Evolutionary conservation across 2,113 vertebrate species (phyloP).

Genomic region (Tauraco erythrolophus): DNA sequence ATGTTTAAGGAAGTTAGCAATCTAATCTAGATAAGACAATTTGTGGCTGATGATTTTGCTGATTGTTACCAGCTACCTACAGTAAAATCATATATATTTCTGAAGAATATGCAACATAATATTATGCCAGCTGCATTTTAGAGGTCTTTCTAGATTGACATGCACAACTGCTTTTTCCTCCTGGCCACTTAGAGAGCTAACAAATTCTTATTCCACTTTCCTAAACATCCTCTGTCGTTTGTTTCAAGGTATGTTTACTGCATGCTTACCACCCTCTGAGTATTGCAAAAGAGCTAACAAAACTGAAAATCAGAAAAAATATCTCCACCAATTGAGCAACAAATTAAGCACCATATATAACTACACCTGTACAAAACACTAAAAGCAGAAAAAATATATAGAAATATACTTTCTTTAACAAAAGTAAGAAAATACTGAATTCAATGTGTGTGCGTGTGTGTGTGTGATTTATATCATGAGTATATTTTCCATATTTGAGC

Average conservation of each 20-base stretch:
- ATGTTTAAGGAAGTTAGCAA: background rate
- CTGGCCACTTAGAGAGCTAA: background rate
- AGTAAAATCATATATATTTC: background rate
- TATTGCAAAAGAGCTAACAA: background rate
- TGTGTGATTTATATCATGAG: background rate
- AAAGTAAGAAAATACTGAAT: background rate
- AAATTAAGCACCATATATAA: background rate
- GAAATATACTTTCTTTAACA: background rate
- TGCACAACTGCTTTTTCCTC: background rate
- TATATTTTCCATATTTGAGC: background rate
- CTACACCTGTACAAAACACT: background rate
- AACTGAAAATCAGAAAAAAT: background rate
- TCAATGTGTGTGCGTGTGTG: background rate
- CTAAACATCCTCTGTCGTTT: background rate
- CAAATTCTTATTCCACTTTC: background rate
- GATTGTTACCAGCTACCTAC: background rate
- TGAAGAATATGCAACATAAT: background rate
- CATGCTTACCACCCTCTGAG: background rate
- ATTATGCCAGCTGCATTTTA: background rate
- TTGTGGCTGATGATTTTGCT: background rate
- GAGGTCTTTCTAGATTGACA: background rate
- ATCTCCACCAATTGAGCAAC: background rate
- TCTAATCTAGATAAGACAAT: background rate
- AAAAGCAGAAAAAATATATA: background rate
- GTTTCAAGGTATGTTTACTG: background rate